Conservation (phyloP, 2,888 invertebrate genomes). For the Leptopilina drosophilae region DNA sequence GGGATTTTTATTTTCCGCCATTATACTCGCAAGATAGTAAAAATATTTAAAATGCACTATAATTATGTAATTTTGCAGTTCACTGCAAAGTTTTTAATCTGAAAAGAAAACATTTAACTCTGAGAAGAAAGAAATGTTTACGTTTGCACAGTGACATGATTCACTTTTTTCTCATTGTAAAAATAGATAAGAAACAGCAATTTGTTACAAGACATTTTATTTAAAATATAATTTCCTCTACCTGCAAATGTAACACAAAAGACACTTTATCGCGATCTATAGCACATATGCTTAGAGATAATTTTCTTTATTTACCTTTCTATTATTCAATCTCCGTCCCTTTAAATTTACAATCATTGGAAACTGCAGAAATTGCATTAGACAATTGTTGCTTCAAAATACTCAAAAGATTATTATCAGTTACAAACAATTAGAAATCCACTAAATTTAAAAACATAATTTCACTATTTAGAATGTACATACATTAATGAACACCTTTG, state of each 20-base stretch:
- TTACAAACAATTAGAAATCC: neutral
- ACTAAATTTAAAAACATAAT: neutral
- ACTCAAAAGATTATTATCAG: neutral
- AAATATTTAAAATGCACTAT: neutral
- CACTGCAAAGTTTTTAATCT: too few species aligned
- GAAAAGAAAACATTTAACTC: too few species aligned
- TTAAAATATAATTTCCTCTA: too few species aligned
- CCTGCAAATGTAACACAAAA: too few species aligned
- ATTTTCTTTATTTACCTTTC: neutral
- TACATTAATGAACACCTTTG: neutral
- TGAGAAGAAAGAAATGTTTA: too few species aligned
- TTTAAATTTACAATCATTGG: neutral
- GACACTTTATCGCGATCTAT: too few species aligned
- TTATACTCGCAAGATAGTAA: neutral
- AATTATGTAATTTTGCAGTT: neutral
- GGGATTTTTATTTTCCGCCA: conserved; percentile 46
- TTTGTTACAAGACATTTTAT: too few species aligned
- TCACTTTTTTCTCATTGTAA: too few species aligned
- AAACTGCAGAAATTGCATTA: neutral
- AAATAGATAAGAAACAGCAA: too few species aligned
- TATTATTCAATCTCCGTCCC: neutral
- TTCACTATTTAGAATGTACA: neutral
- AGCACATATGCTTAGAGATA: neutral
- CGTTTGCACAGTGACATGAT: too few species aligned
- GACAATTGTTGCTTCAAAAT: neutral